A percentile compares a stretch with the other conserved stretches of the same genome.
Evolutionary conservation across 2,888 invertebrate species (phyloP).

Genomic region (Pristionchus entomophagus): DNA sequence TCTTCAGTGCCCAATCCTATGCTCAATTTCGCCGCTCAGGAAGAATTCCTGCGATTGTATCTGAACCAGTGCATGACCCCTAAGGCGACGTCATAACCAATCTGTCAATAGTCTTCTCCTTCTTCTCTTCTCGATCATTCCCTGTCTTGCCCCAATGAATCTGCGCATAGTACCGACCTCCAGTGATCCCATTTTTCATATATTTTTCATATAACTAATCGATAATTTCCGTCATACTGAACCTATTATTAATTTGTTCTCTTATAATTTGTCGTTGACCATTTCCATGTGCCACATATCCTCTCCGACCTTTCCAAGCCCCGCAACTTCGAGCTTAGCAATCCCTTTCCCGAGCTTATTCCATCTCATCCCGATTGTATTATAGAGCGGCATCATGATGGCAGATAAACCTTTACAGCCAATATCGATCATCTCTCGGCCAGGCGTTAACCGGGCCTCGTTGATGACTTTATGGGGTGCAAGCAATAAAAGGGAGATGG

Average conservation of each 20-base stretch:
- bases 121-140: background rate
- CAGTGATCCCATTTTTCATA: background rate
- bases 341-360: too few relatives aligned
- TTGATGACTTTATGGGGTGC: conserved; percentile 40
- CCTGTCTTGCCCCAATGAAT: conserved; percentile 21
- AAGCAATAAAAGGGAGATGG: conserved; percentile 36
- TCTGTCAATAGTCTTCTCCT: background rate
- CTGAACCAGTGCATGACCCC: background rate
- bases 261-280: background rate
- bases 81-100: background rate
- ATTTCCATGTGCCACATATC: conserved; percentile 12
- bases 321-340: background rate
- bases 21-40: conserved; percentile 5
- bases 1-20: background rate
- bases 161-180: background rate
- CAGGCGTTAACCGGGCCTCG: conserved; percentile 9
- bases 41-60: conserved; percentile 45
- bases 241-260: too few relatives aligned
- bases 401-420: conserved; percentile 29
- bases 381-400: background rate
- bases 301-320: background rate
- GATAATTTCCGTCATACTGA: background rate
- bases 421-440: background rate
- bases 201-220: background rate
- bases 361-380: background rate